Conservation (phyloP, 30 jellyfish, hydroid and myxozoan species). For the Pelagia noctiluca region DNA sequence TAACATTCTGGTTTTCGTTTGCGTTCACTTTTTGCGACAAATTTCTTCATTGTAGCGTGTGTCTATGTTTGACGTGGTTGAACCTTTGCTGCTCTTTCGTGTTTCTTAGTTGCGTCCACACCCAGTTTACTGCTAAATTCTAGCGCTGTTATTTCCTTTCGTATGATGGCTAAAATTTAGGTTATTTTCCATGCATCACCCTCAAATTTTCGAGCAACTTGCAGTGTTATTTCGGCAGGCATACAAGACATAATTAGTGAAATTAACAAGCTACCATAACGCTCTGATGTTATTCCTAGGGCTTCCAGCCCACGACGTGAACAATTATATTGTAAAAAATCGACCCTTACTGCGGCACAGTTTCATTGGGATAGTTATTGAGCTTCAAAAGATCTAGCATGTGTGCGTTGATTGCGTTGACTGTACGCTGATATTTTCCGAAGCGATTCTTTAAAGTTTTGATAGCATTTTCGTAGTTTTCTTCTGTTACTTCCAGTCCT, state of each 20-base stretch:
- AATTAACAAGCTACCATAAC: constrained; percentile 52
- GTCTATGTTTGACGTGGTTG: too few species aligned
- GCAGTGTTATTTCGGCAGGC: constrained; percentile 39
- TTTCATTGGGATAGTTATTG: constrained; percentile 31
- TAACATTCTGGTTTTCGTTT: too few species aligned
- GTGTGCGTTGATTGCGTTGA: constrained; percentile 35
- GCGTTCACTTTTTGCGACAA: too few species aligned
- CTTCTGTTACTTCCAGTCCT: too few species aligned
- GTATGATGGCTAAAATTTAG: constrained; percentile 41
- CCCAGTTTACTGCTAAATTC: too few species aligned
- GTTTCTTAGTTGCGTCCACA: too few species aligned
- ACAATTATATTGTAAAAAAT: constrained; percentile 23
- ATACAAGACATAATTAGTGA: constrained; percentile 50
- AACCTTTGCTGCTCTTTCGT: too few species aligned
- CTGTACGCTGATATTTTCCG: constrained; percentile 12
- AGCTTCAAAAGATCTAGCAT: constrained; percentile 31
- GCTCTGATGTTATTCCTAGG: constrained; percentile 30
- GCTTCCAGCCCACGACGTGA: constrained; percentile 34
- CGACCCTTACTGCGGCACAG: not conserved
- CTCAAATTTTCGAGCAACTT: too few species aligned
- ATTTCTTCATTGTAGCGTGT: too few species aligned
- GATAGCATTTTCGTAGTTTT: constrained; percentile 35
- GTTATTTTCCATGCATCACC: too few species aligned
- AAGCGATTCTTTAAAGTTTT: constrained; percentile 12
- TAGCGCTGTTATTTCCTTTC: too few species aligned